These are phyloP conservation scores for Masticophis lateralis DNA, from an alignment of 2,797 vertebrate genomes.

Conservation along the genomic window DNA sequence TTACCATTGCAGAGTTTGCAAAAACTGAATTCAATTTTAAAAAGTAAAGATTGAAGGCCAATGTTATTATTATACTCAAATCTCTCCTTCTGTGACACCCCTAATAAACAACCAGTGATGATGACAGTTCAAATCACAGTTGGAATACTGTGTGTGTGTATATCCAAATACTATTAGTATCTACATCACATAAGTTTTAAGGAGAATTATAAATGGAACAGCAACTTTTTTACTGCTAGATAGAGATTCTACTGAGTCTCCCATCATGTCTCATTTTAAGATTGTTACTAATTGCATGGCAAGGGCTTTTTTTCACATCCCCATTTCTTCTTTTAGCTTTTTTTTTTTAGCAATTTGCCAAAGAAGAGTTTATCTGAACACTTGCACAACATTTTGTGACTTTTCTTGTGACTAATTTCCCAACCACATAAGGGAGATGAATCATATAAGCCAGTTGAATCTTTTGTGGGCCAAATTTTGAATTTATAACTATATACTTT, in stretches of 20 bases:
- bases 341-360: neutral
- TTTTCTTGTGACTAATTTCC: neutral
- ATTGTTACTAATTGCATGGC: neutral
- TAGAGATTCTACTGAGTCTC: neutral
- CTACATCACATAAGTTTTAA: neutral
- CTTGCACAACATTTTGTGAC: neutral
- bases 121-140: neutral
- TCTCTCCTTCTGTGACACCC: neutral
- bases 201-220: neutral
- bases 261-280: neutral
- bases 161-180: neutral
- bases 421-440: neutral
- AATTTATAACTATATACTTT: neutral
- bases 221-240: neutral
- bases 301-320: neutral
- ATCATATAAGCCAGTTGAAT: neutral
- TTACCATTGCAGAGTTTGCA: neutral
- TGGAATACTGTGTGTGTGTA: neutral
- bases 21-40: neutral
- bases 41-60: neutral
- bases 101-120: neutral
- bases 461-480: neutral
- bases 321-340: neutral
- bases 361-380: neutral
- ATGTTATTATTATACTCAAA: neutral